Conservation (phyloP, 1,140 invertebrate genomes). For the Philopotamus ludificatus region DNA sequence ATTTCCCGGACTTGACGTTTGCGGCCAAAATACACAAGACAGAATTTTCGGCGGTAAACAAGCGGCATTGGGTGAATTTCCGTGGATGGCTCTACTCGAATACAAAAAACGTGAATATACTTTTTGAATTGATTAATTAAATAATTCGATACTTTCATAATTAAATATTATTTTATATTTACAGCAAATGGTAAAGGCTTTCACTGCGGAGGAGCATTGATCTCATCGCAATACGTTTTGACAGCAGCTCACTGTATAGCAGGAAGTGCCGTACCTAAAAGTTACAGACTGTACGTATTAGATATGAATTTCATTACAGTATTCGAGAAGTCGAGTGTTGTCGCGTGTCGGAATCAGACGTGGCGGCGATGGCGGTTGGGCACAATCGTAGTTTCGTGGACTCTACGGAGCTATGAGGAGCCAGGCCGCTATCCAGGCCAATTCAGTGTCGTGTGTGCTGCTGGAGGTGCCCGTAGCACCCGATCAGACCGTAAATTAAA, state of each 20-base stretch:
- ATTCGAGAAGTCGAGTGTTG: too few relatives aligned
- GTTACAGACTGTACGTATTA: too few relatives aligned
- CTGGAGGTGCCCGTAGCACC: too few relatives aligned
- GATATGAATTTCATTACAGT: too few relatives aligned
- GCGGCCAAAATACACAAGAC: conserved; percentile 15
- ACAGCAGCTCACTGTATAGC: conserved; percentile 77
- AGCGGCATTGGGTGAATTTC: conserved; percentile 50
- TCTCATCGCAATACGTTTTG: conserved; percentile 51
- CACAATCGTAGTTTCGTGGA: too few relatives aligned
- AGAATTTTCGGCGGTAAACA: conserved; percentile 48
- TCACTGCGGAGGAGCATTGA: conserved; percentile 69
- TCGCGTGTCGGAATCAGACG: too few relatives aligned
- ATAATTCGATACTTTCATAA: too few relatives aligned
- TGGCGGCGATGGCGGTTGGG: too few relatives aligned
- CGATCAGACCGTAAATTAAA: too few relatives aligned
- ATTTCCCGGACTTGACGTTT: not conserved
- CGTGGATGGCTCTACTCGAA: conserved; percentile 53
- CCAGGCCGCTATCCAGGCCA: too few relatives aligned
- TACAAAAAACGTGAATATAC: conserved; percentile 48
- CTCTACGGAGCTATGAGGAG: too few relatives aligned
- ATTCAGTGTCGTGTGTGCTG: too few relatives aligned
- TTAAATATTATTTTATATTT: conserved; percentile 10
- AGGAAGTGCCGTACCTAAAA: conserved; percentile 44
- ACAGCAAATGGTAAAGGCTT: conserved; percentile 45
- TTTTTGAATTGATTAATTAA: not conserved